Conservation (phyloP, 2,113 vertebrate genomes). For the Eulemur macaco region DNA sequence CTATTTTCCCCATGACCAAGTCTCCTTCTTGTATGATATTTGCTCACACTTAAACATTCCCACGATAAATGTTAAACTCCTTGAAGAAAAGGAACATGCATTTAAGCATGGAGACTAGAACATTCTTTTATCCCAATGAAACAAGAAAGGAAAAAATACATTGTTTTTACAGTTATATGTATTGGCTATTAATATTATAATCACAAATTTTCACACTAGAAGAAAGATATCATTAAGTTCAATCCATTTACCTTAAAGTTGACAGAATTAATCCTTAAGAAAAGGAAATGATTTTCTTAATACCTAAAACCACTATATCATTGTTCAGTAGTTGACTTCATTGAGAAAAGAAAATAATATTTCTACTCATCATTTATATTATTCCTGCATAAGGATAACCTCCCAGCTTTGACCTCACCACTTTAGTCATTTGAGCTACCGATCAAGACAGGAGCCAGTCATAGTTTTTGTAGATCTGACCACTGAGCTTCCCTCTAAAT, state of each 20-base stretch:
- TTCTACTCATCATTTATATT: background rate
- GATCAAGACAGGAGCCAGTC: background rate
- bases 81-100: background rate
- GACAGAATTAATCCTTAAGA: background rate
- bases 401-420: background rate
- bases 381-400: background rate
- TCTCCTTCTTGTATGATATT: background rate
- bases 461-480: background rate
- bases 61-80: background rate
- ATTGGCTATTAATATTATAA: background rate
- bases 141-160: background rate
- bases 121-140: background rate
- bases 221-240: background rate
- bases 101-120: background rate
- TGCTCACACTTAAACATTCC: background rate
- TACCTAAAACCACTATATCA: background rate
- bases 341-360: background rate
- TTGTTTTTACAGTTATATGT: background rate
- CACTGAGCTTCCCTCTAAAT: too few relatives aligned
- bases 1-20: background rate
- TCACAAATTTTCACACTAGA: background rate
- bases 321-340: background rate
- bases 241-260: background rate
- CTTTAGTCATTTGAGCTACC: background rate
- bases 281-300: background rate